These are phyloP conservation scores for Leptarthrus brevirostris DNA, from an alignment of 2,888 invertebrate genomes.

Conservation along the genomic window DNA sequence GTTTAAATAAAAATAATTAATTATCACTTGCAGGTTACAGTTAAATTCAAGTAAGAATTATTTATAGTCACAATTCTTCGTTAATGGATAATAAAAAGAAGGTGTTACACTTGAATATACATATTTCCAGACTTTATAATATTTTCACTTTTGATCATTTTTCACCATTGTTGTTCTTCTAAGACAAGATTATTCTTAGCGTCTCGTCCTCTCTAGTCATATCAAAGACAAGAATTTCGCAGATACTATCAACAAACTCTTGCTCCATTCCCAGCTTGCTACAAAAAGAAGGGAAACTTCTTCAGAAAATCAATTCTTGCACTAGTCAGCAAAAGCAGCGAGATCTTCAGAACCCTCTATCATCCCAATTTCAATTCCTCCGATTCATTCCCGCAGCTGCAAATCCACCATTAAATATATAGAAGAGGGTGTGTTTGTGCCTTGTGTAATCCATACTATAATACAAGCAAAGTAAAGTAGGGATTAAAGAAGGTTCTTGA, in stretches of 20 bases:
- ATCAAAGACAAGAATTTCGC: background rate
- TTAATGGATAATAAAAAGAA: too few species aligned
- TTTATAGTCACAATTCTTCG: too few species aligned
- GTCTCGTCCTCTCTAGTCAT: slow-evolving; percentile 4
- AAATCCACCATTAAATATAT: slow-evolving; percentile 12
- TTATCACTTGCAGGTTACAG: too few species aligned
- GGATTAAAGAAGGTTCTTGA: slow-evolving; percentile 38
- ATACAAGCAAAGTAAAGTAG: slow-evolving; percentile 3
- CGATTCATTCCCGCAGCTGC: slow-evolving; percentile 34
- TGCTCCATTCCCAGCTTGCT: slow-evolving; percentile 23
- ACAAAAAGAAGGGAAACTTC: slow-evolving; percentile 31
- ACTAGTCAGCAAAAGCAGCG: slow-evolving; percentile 9
- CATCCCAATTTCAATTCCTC: slow-evolving; percentile 22
- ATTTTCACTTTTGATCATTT: slow-evolving; percentile 33
- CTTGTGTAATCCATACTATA: slow-evolving; percentile 13
- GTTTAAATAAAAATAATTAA: too few species aligned
- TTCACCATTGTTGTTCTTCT: slow-evolving; percentile 3
- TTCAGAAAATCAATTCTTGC: slow-evolving; percentile 39
- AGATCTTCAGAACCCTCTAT: slow-evolving; percentile 40
- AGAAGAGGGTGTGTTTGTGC: background rate
- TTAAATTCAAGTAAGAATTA: too few species aligned
- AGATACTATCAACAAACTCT: background rate
- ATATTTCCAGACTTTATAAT: too few species aligned
- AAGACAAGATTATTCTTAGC: slow-evolving; percentile 22
- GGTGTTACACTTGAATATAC: too few species aligned